Conservation (phyloP, 2,888 invertebrate genomes). For the Cerastoderma edule region DNA sequence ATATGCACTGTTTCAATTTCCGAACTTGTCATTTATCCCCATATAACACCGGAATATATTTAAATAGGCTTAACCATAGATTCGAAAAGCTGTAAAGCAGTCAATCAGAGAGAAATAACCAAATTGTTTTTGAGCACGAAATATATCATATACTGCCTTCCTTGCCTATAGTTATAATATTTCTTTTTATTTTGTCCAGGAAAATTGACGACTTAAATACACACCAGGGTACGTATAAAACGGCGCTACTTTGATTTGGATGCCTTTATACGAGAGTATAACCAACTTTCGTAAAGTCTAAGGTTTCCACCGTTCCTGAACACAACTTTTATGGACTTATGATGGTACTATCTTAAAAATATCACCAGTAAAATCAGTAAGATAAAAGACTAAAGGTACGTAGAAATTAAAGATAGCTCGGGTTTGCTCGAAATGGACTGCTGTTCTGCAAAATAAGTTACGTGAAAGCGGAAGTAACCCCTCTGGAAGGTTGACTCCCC, state of each 20-base stretch:
- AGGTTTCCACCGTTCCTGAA: neutral
- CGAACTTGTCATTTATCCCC: neutral
- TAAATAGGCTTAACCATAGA: neutral
- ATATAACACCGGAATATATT: neutral
- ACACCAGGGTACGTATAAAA: conserved; percentile 13
- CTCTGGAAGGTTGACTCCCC: too few species aligned
- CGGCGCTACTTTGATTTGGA: neutral
- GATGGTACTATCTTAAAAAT: too few species aligned
- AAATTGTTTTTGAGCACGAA: neutral
- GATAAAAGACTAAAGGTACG: too few species aligned
- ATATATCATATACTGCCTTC: too few species aligned
- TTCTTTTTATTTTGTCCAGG: neutral
- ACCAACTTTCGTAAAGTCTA: neutral
- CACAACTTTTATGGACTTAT: neutral
- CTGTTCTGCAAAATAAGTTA: too few species aligned
- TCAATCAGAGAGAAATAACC: neutral
- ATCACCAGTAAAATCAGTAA: too few species aligned
- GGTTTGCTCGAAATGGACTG: too few species aligned
- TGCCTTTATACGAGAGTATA: conserved; percentile 17
- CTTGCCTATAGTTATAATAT: neutral
- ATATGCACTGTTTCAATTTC: conserved; percentile 12
- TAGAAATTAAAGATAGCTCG: too few species aligned
- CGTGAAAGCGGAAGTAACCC: too few species aligned
- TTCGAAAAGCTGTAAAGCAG: neutral
- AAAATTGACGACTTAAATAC: neutral